phyloP scores from a whole-genome alignment of 2,888 invertebrate genomes.

The Mantis religiosa region DNA sequence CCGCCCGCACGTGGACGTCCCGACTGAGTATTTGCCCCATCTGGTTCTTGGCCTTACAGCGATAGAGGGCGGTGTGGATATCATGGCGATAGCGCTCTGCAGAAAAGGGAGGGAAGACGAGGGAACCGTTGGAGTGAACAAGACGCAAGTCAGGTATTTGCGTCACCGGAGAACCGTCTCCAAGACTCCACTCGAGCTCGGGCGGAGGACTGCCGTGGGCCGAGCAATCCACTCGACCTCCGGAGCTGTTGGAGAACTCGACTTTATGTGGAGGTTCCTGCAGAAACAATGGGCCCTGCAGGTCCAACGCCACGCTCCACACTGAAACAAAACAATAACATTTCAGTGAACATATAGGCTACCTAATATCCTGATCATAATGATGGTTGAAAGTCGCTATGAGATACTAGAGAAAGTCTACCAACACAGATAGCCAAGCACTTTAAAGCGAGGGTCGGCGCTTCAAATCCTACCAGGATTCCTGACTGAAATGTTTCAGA shows the following conservation, averaged over 20 bases:
- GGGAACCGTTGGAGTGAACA: slow-evolving; percentile 76
- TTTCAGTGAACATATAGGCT: not conserved
- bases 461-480: no score
- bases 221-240: slow-evolving; percentile 64
- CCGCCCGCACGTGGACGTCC: slow-evolving; percentile 83
- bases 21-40: slow-evolving; percentile 77
- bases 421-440: no score
- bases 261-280: slow-evolving; percentile 69
- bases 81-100: slow-evolving; percentile 76
- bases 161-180: slow-evolving; percentile 63
- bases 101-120: slow-evolving; percentile 80
- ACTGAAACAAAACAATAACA: slow-evolving; percentile 41
- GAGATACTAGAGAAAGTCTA: no score
- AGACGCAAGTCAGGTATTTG: slow-evolving; percentile 64
- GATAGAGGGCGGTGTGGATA: slow-evolving; percentile 79
- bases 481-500: no score
- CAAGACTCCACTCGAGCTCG: slow-evolving; percentile 72
- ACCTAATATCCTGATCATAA: no score
- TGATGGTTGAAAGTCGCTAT: no score
- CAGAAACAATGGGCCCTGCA: slow-evolving; percentile 64
- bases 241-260: slow-evolving; percentile 74
- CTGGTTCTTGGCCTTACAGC: slow-evolving; percentile 64
- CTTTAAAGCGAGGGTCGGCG: no score
- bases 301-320: slow-evolving; percentile 54
- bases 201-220: slow-evolving; percentile 66